phyloP scores from a whole-genome alignment of 2,113 vertebrate species.

The Brachirus orientalis region DNA sequence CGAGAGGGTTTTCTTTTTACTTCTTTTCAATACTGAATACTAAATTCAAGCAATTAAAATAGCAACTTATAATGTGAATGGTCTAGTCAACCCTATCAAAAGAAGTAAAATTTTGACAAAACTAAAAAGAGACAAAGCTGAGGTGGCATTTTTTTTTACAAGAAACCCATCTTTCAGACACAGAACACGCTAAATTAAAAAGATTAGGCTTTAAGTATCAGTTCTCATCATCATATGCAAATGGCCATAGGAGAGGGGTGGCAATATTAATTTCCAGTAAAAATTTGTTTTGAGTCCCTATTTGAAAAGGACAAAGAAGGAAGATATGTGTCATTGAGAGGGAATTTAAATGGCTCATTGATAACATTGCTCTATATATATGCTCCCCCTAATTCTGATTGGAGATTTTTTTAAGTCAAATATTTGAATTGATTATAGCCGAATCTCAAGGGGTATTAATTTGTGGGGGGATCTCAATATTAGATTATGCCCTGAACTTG shows the following conservation, averaged over 20 bases:
- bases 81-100: neutral
- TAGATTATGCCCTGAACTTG: neutral
- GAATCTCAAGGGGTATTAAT: neutral
- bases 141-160: neutral
- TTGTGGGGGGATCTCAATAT: neutral
- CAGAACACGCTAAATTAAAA: neutral
- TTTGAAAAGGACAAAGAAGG: too few species aligned
- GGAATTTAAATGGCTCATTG: neutral
- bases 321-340: too few species aligned
- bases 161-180: neutral
- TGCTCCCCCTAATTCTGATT: neutral
- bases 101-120: too few species aligned
- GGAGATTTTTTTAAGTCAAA: neutral
- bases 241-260: neutral
- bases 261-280: neutral
- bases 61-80: conserved; percentile 4
- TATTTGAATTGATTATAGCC: neutral
- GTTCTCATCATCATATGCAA: neutral
- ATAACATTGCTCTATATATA: neutral
- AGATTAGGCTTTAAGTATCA: neutral
- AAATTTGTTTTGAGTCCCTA: neutral
- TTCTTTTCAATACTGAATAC: neutral
- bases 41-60: too few species aligned
- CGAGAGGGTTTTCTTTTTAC: neutral
- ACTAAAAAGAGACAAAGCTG: neutral